These are phyloP conservation scores for Machaerirhynchus nigripectus DNA, from an alignment of 2,113 vertebrate species.

Conservation along the genomic window DNA sequence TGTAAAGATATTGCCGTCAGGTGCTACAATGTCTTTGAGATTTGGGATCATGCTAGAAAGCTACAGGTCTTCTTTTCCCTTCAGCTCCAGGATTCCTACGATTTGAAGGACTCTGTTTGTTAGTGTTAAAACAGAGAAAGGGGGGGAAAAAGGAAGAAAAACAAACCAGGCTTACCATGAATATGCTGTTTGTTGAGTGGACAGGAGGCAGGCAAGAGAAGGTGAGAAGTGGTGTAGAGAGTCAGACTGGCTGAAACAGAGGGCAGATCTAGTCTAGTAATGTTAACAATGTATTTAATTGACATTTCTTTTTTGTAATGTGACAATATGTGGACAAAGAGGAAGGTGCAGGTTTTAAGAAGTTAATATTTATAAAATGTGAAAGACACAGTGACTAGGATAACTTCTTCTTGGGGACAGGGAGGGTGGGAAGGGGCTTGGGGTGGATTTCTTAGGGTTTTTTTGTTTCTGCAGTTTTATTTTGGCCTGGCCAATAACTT, in stretches of 20 bases:
- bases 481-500: constrained; percentile 72
- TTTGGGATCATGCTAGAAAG: constrained; percentile 70
- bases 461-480: constrained; percentile 62
- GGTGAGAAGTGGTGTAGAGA: constrained; percentile 58
- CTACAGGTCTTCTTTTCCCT: constrained; percentile 62
- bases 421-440: constrained; percentile 60
- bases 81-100: constrained; percentile 73
- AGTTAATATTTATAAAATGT: constrained; percentile 89
- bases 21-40: constrained; percentile 74
- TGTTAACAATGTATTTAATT: constrained; percentile 88
- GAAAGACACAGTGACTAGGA: constrained; percentile 80
- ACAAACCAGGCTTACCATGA: constrained; percentile 4
- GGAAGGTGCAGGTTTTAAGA: constrained; percentile 78
- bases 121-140: constrained; percentile 19
- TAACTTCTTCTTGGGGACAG: constrained; percentile 72
- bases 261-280: constrained; percentile 81
- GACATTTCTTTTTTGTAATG: constrained; percentile 87
- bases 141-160: not conserved
- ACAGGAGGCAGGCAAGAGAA: constrained; percentile 66
- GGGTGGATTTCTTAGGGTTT: constrained; percentile 58
- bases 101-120: constrained; percentile 70
- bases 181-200: constrained; percentile 39
- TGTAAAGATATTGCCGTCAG: constrained; percentile 77
- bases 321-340: constrained; percentile 80
- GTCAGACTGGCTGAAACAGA: constrained; percentile 68